Percentiles rank a stretch among this genome's conserved stretches.
Evolutionary conservation across 2,797 vertebrate genomes (phyloP).

Genomic region (Bradypodion pumilum): DNA sequence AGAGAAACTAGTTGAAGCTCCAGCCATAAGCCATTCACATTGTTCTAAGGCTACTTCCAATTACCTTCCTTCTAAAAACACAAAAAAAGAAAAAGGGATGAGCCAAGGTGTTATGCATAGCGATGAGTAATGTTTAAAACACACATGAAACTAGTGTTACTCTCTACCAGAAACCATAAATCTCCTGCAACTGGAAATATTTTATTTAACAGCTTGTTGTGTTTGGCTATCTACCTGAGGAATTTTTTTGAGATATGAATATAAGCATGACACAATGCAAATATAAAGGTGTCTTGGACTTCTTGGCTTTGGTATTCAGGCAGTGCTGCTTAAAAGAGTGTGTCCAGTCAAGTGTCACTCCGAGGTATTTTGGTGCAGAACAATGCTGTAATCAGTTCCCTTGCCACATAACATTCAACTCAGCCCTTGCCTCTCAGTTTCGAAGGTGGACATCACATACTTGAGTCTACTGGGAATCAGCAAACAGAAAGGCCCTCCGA

Average conservation of each 20-base stretch:
- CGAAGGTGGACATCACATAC: no score
- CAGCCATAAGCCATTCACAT: conserved; percentile 42
- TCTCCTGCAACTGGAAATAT: not conserved
- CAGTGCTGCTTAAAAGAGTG: no score
- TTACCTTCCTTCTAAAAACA: conserved; percentile 53
- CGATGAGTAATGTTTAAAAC: conserved; percentile 12
- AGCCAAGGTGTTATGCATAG: conserved; percentile 34
- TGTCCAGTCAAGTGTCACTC: no score
- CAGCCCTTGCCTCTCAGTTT: no score
- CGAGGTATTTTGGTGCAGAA: no score
- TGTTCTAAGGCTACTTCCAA: conserved; percentile 33
- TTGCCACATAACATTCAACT: no score
- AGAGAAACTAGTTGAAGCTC: conserved; percentile 43
- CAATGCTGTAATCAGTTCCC: no score
- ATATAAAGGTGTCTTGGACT: not conserved
- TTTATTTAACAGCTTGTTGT: conserved; percentile 2
- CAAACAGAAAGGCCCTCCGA: no score
- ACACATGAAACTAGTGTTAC: conserved; percentile 36
- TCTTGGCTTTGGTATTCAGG: no score
- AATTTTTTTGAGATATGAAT: not conserved
- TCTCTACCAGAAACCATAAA: conserved; percentile 14
- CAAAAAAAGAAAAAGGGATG: conserved; percentile 12
- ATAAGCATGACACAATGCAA: not conserved
- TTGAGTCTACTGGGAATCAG: no score
- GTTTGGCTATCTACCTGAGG: not conserved